Conservation (phyloP, 2,113 vertebrate genomes). For the Apteryx mantelli region DNA sequence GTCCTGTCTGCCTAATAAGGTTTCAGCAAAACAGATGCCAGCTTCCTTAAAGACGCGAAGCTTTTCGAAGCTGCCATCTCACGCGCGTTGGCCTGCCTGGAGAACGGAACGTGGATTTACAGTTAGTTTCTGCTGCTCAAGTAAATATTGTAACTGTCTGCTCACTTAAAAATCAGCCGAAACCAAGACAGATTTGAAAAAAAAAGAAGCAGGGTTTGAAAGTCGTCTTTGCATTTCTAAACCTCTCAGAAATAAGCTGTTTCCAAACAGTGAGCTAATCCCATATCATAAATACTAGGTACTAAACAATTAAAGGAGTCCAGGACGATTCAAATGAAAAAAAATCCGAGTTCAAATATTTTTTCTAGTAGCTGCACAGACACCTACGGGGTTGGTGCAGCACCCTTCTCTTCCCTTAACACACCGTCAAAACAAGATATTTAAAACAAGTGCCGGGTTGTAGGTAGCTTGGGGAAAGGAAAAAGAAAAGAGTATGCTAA, state of each 20-base stretch:
- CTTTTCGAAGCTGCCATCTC: constrained; percentile 26
- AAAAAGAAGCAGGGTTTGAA: not conserved
- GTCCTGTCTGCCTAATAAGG: constrained; percentile 28
- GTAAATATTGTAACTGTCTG: not conserved
- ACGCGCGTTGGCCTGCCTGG: not conserved
- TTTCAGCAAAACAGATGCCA: not conserved
- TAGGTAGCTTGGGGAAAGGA: constrained; percentile 22
- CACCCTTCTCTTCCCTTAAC: not conserved
- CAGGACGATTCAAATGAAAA: constrained; percentile 6
- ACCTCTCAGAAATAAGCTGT: not conserved
- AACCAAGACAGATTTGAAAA: constrained; percentile 24
- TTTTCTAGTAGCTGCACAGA: not conserved
- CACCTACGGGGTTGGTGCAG: not conserved
- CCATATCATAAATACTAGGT: constrained; percentile 43
- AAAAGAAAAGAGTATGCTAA: constrained; percentile 43
- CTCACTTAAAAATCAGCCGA: not conserved
- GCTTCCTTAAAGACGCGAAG: not conserved
- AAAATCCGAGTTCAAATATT: not conserved
- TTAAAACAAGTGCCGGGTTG: constrained; percentile 23
- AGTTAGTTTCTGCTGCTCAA: not conserved
- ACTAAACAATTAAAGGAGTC: constrained; percentile 47
- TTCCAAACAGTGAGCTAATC: constrained; percentile 48
- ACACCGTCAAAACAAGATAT: constrained; percentile 30
- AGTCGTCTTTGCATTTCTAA: constrained; percentile 21
- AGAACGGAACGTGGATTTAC: not conserved